phyloP scores from a whole-genome alignment of 2,888 invertebrate genomes.

The Neocrepidodera transversa region DNA sequence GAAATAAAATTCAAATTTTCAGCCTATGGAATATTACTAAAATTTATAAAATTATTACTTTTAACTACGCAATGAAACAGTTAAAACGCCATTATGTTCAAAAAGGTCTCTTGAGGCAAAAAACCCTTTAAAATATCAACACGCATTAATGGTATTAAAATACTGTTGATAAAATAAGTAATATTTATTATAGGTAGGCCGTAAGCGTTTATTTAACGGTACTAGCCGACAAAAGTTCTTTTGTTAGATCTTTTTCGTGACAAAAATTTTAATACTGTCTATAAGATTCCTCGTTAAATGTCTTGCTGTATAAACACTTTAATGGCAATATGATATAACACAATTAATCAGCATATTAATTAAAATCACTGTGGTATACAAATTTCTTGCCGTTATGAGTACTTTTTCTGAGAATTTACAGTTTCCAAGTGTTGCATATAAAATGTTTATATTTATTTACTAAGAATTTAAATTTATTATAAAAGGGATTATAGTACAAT shows the following conservation, averaged over 20 bases:
- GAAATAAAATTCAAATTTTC: too few species aligned
- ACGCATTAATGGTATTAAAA: neutral
- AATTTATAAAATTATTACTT: neutral
- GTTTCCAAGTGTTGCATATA: neutral
- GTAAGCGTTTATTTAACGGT: neutral
- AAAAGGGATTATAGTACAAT: too few species aligned
- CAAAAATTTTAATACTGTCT: neutral
- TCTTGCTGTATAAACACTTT: neutral
- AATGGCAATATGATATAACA: neutral
- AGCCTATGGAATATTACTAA: too few species aligned
- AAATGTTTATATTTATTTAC: neutral
- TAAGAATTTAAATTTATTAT: neutral
- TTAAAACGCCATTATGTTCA: neutral
- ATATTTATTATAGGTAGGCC: neutral
- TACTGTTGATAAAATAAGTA: neutral
- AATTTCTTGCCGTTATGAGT: conserved; percentile 1
- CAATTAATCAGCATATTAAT: conserved; percentile 3
- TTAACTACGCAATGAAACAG: too few species aligned
- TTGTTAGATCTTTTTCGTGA: neutral
- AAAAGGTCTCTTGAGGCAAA: neutral
- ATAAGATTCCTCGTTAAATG: neutral
- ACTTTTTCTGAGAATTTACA: conserved; percentile 3
- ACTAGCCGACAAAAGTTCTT: neutral
- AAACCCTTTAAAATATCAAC: neutral
- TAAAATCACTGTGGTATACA: neutral